Evolutionary conservation across 2,888 invertebrate genomes (phyloP).

Genomic region (Pilophorus perplexus): DNA sequence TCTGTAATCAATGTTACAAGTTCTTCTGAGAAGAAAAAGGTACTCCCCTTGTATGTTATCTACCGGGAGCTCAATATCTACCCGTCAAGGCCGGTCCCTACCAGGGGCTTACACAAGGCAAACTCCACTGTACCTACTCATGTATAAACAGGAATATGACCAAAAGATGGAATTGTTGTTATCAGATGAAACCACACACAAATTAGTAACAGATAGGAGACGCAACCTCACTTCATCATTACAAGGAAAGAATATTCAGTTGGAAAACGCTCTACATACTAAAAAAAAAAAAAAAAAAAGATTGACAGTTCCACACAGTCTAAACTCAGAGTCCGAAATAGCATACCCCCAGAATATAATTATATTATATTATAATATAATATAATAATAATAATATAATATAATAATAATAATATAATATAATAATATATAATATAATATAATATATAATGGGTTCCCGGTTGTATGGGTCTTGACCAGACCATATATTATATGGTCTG

Average conservation of each 20-base stretch:
- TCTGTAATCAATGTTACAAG: slow-evolving; percentile 22
- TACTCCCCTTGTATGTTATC: too few species aligned
- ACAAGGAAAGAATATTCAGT: background rate
- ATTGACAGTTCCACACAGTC: background rate
- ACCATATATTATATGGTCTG: background rate
- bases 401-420: too few species aligned
- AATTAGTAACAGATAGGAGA: background rate
- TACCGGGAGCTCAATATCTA: too few species aligned
- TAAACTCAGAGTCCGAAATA: background rate
- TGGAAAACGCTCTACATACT: background rate
- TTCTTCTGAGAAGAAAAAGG: too few species aligned
- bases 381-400: too few species aligned
- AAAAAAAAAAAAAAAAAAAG: too few species aligned
- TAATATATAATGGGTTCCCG: too few species aligned
- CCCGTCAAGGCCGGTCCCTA: too few species aligned
- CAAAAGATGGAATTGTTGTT: background rate
- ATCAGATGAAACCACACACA: background rate
- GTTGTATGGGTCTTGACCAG: too few species aligned
- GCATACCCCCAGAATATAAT: background rate
- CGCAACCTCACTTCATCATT: background rate
- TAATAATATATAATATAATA: too few species aligned
- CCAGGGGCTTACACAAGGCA: too few species aligned
- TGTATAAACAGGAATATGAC: background rate
- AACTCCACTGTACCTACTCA: background rate
- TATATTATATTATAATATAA: too few species aligned